Base-by-base conservation (phyloP, 2,888 invertebrate genomes). In the Leuctra nigra region DNA sequence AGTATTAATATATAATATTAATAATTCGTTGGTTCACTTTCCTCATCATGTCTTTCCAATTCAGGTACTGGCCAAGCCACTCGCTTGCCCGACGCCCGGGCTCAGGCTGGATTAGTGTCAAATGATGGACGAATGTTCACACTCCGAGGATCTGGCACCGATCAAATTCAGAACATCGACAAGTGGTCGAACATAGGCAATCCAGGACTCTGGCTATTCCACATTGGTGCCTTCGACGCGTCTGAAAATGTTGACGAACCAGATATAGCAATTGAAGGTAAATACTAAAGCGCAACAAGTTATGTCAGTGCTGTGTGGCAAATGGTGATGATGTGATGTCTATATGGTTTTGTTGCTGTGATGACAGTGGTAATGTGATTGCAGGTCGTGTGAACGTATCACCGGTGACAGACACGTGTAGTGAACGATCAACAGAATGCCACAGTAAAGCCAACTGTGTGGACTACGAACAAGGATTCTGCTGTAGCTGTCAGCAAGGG, bases 21-120 rank as follows among this genome's bases (percentile, higher is more conserved):
- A n/a, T n/a, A n/a, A n/a, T n/a, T n/a, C n/a, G n/a, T n/a, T n/a
- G n/a, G n/a, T n/a, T n/a, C n/a, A n/a, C n/a, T n/a, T n/a, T n/a
- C n/a, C n/a, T n/a, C n/a, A n/a, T n/a, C n/a, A n/a, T n/a, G n/a
- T n/a, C n/a, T n/a, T n/a, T n/a, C n/a, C n/a, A n/a, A n/a, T 22
- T 13, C 25, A 47, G 47, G 61, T 6, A 63, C 62, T 7, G 75
- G 75, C 2, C 85, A 86, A 63, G 80, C 82, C n/a, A 77, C 81
- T n/a, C 84, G 83, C 23, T 69, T 89, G 47, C 88, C 90, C 0
- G 95, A 96, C 68, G 91, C 93, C 0, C 85, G 91, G 64, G 95
- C 93, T 1, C 97, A 98, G 73, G 93, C 88, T 53, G 97, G 96
- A 2, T 87, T 98, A 65, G 83, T 92, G 61, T 81, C 91, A 1